Evolutionary conservation across 2,113 vertebrate genomes (phyloP).

Genomic region (Arothron firmamentum): DNA sequence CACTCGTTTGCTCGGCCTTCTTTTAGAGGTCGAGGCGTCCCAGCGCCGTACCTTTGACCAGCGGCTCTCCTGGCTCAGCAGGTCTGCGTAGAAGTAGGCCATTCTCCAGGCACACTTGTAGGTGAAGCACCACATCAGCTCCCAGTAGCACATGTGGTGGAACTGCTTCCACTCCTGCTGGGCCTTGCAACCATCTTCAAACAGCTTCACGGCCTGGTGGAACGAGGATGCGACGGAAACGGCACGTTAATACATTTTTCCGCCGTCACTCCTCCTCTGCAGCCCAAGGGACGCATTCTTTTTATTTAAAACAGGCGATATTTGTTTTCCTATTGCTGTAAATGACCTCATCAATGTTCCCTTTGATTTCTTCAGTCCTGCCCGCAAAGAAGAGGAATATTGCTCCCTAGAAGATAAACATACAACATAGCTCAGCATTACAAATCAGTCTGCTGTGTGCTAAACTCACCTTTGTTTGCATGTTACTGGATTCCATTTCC

Average conservation of each 20-base stretch:
- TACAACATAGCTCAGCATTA: neutral
- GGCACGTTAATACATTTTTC: neutral
- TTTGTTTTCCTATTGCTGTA: neutral
- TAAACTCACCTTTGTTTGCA: neutral
- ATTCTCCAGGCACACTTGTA: slow-evolving; percentile 79
- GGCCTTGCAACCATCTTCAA: slow-evolving; percentile 79
- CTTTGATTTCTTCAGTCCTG: slow-evolving; percentile 80
- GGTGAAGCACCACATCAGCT: slow-evolving; percentile 85
- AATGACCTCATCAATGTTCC: slow-evolving; percentile 80
- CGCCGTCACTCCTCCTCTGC: no score
- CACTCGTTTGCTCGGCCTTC: neutral
- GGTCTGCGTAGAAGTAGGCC: slow-evolving; percentile 83
- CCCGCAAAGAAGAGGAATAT: slow-evolving; percentile 84
- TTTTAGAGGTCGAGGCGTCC: neutral
- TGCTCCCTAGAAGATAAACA: slow-evolving; percentile 68
- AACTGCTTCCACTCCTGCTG: slow-evolving; percentile 84
- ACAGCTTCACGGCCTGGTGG: slow-evolving; percentile 76
- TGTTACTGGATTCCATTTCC: neutral
- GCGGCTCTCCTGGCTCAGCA: slow-evolving; percentile 80
- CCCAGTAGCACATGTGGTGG: slow-evolving; percentile 87
- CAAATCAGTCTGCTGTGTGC: neutral
- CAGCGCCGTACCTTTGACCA: slow-evolving; percentile 77
- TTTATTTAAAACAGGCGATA: no score
- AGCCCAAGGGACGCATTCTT: neutral
- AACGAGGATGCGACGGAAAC: neutral